Evolutionary conservation across 2,888 invertebrate genomes (phyloP).

Genomic region (Scaeva pyrastri): DNA sequence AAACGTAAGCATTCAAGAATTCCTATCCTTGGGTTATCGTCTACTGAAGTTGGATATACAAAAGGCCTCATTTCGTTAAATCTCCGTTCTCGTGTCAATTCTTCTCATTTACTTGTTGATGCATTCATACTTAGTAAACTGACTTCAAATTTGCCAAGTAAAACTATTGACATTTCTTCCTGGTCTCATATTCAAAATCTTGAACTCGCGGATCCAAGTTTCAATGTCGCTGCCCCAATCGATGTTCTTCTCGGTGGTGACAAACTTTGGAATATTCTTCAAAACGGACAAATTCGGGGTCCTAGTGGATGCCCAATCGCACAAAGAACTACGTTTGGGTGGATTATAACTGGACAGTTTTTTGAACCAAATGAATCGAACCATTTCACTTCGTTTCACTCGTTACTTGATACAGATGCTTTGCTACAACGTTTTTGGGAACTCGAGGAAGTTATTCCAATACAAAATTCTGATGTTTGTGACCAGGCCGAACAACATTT

Average conservation of each 20-base stretch:
- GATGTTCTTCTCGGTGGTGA: conserved; percentile 31
- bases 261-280: not conserved
- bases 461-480: not conserved
- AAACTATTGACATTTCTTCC: not conserved
- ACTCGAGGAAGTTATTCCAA: conserved; percentile 10
- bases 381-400: not conserved
- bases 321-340: too few species aligned
- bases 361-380: not conserved
- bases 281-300: too few species aligned
- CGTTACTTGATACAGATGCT: not conserved
- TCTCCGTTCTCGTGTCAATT: conserved; percentile 8
- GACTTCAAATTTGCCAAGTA: conserved; percentile 6
- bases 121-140: conserved; percentile 12
- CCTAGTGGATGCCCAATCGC: too few species aligned
- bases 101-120: not conserved
- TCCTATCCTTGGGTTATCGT: too few species aligned
- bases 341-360: not conserved
- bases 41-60: conserved; percentile 23
- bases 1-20: too few species aligned
- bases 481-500: conserved; percentile 40
- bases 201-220: conserved; percentile 7
- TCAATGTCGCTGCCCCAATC: conserved; percentile 9
- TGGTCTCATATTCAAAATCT: not conserved
- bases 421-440: not conserved
- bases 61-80: not conserved